Base-by-base conservation (phyloP, 2,113 vertebrate species). In the Thamnaconus septentrionalis region DNA sequence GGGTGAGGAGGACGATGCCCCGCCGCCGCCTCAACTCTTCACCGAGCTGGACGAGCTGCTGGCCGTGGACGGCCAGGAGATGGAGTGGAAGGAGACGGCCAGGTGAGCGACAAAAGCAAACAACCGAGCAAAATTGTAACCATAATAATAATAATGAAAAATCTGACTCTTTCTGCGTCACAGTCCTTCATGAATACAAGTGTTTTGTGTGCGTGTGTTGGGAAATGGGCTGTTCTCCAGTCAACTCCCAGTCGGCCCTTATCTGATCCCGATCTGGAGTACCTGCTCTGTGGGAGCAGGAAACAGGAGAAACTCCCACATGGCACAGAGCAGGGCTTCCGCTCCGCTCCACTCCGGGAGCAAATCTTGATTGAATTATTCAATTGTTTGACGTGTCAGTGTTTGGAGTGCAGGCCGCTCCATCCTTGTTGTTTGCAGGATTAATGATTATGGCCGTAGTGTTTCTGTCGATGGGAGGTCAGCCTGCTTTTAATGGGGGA, bases 21-120 rank as follows among this genome's bases (percentile, higher is more conserved):
- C 95, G 0, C 92, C 96, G 0, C 95, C 95, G 0, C 97, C 97
- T 0, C 97, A 99, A 85, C 96, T 99, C 88, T 99, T 99, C 90
- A 99, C 97, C 0, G 96, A 99, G 87, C 92, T 99, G 86, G 96
- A 98, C 7, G 97, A 99, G 5, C 93, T 99, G 0, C 92, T 98
- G 85, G 73, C 94, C 0, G 87, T 95, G 18, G 96, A 99, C 0
- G 97, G 96, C 5, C 96, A 98, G 76, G 97, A 98, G 90, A 93
- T 98, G 94, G 97, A 98, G 51, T 98, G 97, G 97, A 97, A 96
- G 80, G 97, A 99, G 84, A 99, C 96, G 0, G 96, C 95, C 5
- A 97, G 97, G 97, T 98, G 85, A 91, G 92, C 5, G 18, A 31
- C 18, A 31, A 31, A 31, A 31, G 18, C 18, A 31, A 31, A 31